Conservation (phyloP, 2,888 invertebrate genomes). For the Macaria notata region DNA sequence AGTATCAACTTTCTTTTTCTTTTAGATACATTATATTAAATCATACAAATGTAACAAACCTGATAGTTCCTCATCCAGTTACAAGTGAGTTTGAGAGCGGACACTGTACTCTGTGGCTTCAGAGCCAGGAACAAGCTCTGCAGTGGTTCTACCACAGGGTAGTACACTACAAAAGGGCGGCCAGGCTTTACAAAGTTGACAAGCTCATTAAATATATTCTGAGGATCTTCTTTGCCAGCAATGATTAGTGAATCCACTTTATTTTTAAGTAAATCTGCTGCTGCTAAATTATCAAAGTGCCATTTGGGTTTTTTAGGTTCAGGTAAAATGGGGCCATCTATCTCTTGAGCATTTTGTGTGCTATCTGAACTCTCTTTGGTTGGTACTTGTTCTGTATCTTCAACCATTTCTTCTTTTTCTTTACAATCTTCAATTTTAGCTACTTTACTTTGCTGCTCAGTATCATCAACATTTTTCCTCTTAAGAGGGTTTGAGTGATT, state of each 20-base stretch:
- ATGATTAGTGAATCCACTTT: slow-evolving; percentile 90
- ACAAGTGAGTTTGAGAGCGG: slow-evolving; percentile 90
- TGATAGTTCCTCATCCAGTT: slow-evolving; percentile 96
- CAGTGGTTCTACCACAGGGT: slow-evolving; percentile 90
- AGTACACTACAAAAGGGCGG: slow-evolving; percentile 93
- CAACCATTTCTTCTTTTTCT: not conserved
- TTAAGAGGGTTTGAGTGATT: slow-evolving; percentile 50
- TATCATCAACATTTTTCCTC: slow-evolving; percentile 49
- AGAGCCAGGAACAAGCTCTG: slow-evolving; percentile 91
- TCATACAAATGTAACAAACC: slow-evolving; percentile 63
- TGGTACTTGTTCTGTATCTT: slow-evolving; percentile 1
- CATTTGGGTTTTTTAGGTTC: slow-evolving; percentile 83
- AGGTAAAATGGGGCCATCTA: not conserved
- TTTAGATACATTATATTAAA: too few species aligned
- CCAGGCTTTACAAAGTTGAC: slow-evolving; percentile 90
- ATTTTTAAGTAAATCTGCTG: slow-evolving; percentile 82
- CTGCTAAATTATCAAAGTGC: slow-evolving; percentile 86
- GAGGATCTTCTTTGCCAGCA: slow-evolving; percentile 92
- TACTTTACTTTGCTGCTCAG: slow-evolving; percentile 51
- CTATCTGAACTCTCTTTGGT: slow-evolving; percentile 7
- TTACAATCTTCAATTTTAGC: slow-evolving; percentile 43
- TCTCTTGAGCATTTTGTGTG: slow-evolving; percentile 18
- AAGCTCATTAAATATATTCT: slow-evolving; percentile 88
- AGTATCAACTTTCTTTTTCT: too few species aligned
- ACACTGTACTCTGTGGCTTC: slow-evolving; percentile 86